Conservation (phyloP, 2,797 vertebrate genomes). For the Limnodromus scolopaceus region DNA sequence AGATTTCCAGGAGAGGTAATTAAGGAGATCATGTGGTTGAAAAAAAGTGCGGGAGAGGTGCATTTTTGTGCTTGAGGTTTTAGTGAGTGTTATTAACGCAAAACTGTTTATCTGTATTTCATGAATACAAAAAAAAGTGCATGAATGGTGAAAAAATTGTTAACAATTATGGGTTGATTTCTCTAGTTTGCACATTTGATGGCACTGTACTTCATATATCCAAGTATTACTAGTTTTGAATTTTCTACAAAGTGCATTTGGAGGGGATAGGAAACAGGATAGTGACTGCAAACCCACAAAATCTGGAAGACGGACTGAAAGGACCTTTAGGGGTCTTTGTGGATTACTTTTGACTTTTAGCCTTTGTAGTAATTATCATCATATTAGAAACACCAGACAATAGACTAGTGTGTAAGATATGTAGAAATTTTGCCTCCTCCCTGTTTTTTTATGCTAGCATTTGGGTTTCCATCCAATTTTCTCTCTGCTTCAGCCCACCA, state of each 20-base stretch:
- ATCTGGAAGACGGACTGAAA: background rate
- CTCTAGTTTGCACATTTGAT: background rate
- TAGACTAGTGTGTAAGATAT: background rate
- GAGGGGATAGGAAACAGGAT: background rate
- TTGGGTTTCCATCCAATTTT: background rate
- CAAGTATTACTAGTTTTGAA: background rate
- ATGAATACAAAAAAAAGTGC: background rate
- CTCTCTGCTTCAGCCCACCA: background rate
- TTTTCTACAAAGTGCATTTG: background rate
- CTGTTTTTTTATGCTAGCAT: background rate
- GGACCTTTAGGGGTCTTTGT: background rate
- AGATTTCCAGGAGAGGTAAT: background rate
- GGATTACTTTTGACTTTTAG: background rate
- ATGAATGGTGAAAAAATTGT: background rate
- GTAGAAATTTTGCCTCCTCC: background rate
- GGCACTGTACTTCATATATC: background rate
- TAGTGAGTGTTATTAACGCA: background rate
- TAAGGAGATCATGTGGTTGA: background rate
- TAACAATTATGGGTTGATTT: accelerated
- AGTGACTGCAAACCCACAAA: background rate
- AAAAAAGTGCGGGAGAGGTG: background rate
- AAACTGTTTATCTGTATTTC: background rate
- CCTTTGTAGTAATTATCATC: background rate
- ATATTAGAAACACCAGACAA: background rate
- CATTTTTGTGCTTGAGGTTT: background rate